A percentile compares a stretch with the other conserved stretches of the same genome.
phyloP scores from a whole-genome alignment of 2,888 invertebrate genomes.

The Cepaea hortensis region DNA sequence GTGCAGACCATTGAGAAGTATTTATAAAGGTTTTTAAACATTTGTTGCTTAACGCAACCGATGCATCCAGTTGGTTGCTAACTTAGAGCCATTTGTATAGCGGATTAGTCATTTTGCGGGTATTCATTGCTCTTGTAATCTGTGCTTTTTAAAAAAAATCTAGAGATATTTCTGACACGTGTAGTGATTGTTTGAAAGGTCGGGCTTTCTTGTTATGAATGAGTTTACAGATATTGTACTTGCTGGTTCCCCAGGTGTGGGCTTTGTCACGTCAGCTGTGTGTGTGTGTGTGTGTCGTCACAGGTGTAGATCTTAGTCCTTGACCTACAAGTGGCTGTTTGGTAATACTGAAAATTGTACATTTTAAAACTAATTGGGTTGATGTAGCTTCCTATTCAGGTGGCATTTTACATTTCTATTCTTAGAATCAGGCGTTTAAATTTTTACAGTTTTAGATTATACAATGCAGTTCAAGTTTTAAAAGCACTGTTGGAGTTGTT shows the following conservation, averaged over 20 bases:
- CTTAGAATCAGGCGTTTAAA: too few species aligned
- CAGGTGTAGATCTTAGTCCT: too few species aligned
- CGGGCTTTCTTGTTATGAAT: background rate
- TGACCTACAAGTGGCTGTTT: too few species aligned
- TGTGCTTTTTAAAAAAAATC: background rate
- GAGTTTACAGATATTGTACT: background rate
- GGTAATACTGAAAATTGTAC: too few species aligned
- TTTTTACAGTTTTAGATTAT: too few species aligned
- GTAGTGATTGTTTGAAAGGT: background rate
- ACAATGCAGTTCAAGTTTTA: too few species aligned
- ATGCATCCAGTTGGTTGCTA: constrained; percentile 13
- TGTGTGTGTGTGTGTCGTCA: too few species aligned
- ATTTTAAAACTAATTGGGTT: too few species aligned
- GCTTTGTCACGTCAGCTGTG: too few species aligned
- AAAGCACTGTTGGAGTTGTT: too few species aligned
- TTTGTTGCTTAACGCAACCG: constrained; percentile 6
- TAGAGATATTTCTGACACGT: background rate
- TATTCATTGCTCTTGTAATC: background rate
- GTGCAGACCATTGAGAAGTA: constrained; percentile 70
- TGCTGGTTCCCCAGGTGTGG: background rate
- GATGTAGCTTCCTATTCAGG: too few species aligned
- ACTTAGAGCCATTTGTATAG: constrained; percentile 6
- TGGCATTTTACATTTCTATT: too few species aligned
- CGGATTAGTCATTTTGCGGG: constrained; percentile 14
- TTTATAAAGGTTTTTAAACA: constrained; percentile 39